These are phyloP conservation scores for Dromius quadrimaculatus DNA, from an alignment of 2,888 invertebrate genomes.

Conservation along the genomic window DNA sequence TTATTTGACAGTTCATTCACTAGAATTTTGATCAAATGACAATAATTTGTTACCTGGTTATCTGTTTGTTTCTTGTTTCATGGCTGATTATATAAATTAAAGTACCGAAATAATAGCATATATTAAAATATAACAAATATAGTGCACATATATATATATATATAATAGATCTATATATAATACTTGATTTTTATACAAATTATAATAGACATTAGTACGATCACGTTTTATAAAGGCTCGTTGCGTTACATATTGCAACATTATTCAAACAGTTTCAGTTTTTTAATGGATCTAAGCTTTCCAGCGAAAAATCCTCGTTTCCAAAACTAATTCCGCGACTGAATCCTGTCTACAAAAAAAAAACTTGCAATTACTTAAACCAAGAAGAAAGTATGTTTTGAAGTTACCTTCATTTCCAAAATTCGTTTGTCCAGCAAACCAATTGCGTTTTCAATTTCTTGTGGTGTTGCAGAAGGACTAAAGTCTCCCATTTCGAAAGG, in stretches of 20 bases:
- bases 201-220: slow-evolving; percentile 49
- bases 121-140: slow-evolving; percentile 58
- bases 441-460: slow-evolving; percentile 79
- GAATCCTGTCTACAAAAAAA: slow-evolving; percentile 83
- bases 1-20: slow-evolving; percentile 1
- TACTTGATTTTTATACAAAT: slow-evolving; percentile 52
- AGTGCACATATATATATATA: slow-evolving; percentile 55
- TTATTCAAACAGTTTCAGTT: slow-evolving; percentile 71
- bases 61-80: background rate
- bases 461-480: slow-evolving; percentile 67
- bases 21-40: slow-evolving; percentile 7
- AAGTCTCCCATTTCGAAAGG: slow-evolving; percentile 90
- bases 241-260: slow-evolving; percentile 46
- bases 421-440: slow-evolving; percentile 85
- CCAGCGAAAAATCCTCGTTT: slow-evolving; percentile 94
- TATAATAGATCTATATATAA: slow-evolving; percentile 54
- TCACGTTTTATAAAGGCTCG: slow-evolving; percentile 48
- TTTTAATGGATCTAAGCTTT: slow-evolving; percentile 93
- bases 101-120: slow-evolving; percentile 46
- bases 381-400: no score
- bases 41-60: background rate
- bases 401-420: slow-evolving; percentile 85
- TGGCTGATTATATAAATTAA: background rate
- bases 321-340: slow-evolving; percentile 88
- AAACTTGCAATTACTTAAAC: slow-evolving; percentile 56